A percentile compares a stretch with the other conserved stretches of the same genome.
Conservation (phyloP, 1,140 invertebrate genomes). For the Diploscapter pachys region DNA sequence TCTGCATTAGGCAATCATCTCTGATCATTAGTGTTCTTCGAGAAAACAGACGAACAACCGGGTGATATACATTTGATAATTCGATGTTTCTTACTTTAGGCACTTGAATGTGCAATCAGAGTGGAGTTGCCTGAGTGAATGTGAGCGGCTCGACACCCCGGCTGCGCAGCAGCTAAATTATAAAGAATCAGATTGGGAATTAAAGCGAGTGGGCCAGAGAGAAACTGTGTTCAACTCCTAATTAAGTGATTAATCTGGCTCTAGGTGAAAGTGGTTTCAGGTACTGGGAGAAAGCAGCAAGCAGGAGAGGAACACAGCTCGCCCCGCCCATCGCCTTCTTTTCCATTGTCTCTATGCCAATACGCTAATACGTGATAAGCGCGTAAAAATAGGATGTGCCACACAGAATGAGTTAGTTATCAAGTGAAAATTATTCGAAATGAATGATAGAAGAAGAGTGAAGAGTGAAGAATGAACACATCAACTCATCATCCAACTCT, state of each 20-base stretch:
- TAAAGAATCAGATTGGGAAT: background rate
- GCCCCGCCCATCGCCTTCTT: too few species aligned
- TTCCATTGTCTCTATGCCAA: too few species aligned
- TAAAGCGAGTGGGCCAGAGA: background rate
- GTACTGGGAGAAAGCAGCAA: slow-evolving; percentile 18
- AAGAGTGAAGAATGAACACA: too few species aligned
- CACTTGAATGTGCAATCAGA: slow-evolving; percentile 17
- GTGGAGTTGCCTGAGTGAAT: slow-evolving; percentile 42
- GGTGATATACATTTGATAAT: slow-evolving; percentile 7
- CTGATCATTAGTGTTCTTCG: background rate
- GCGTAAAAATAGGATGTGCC: too few species aligned
- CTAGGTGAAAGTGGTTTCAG: slow-evolving; percentile 22
- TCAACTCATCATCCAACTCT: too few species aligned
- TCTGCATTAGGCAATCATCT: too few species aligned
- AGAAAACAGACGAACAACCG: slow-evolving; percentile 7
- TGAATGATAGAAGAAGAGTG: too few species aligned
- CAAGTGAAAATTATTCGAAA: too few species aligned
- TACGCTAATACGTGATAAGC: too few species aligned
- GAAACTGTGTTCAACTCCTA: slow-evolving; percentile 2
- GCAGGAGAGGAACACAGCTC: slow-evolving; percentile 14
- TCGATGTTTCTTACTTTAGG: background rate
- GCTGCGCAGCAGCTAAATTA: slow-evolving; percentile 45
- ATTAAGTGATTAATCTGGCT: slow-evolving; percentile 1
- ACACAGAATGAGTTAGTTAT: too few species aligned
- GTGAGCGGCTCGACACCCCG: slow-evolving; percentile 45